Evolutionary conservation across 2,888 invertebrate species (phyloP).

Genomic region (Dynastes maya): DNA sequence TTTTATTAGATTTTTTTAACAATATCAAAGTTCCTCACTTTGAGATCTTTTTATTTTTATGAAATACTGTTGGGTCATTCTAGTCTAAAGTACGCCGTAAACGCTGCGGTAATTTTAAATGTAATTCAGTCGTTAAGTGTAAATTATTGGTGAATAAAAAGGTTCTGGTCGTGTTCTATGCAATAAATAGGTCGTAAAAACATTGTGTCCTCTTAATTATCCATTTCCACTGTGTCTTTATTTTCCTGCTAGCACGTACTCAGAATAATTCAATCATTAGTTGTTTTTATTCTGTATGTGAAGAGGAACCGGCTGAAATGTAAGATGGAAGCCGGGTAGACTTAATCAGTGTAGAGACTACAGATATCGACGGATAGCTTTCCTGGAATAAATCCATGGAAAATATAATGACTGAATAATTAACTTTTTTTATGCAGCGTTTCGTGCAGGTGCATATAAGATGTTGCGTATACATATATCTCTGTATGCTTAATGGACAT

Average conservation of each 20-base stretch:
- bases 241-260: not conserved
- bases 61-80: conserved; percentile 2
- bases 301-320: not conserved
- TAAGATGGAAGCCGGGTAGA: not conserved
- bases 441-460: conserved; percentile 18
- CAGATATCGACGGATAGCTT: conserved; percentile 3
- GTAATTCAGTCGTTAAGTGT: conserved; percentile 39
- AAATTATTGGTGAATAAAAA: conserved; percentile 40
- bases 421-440: conserved; percentile 14
- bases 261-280: conserved; percentile 8
- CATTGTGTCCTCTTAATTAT: conserved; percentile 39
- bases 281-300: not conserved
- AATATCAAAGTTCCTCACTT: not conserved
- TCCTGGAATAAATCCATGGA: conserved; percentile 1
- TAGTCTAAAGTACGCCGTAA: conserved; percentile 20
- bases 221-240: conserved; percentile 10
- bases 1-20: not conserved
- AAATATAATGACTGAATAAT: conserved; percentile 24
- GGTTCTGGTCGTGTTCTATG: not conserved
- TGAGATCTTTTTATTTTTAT: not conserved
- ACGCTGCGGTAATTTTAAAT: conserved; percentile 35
- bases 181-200: conserved; percentile 35
- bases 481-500: not conserved
- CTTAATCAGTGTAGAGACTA: conserved; percentile 3
- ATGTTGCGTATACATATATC: not conserved